Base-by-base conservation (phyloP, 2,113 vertebrate genomes). In the Meleagris gallopavo region DNA sequence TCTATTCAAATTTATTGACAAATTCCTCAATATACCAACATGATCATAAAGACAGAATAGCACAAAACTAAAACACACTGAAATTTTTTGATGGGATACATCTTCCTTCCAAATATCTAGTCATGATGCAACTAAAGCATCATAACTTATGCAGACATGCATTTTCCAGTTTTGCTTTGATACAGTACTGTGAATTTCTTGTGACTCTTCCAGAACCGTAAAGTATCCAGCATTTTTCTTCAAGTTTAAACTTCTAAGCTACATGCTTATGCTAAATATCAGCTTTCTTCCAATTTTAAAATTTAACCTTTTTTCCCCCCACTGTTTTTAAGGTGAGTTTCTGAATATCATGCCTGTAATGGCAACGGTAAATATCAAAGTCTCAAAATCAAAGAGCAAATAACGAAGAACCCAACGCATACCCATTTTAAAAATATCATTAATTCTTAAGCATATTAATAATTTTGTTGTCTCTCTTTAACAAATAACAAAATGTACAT, bases 71-170 rank as follows among this genome's bases (percentile, higher is more conserved):
- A 20, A 75, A 38, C 71, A 36, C 14, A 82, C 5, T 11, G 54
- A 27, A 21, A 14, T n/a, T 58, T 52, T 73, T 67, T 24, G 13
- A 69, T 17, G 4, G 29, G 29, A 77, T 18, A 46, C 52, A 58
- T 92, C 8, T 57, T 69, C 46, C 67, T 86, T 41, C 25, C 57
- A 64, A 92, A 78, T 41, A 16, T 14, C 66, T 6, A 27, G 21
- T 55, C 16, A 61, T 21, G 20, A 61, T 30, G 46, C 16, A 66
- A 66, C 6, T 70, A 66, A 17, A 72, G 8, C 15, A 16, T 13
- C 0, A 0, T 34, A 46, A 24, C 0, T 2, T 24, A 74, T 9
- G 29, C 7, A 69, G 48, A 25, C 27, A 25, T 25, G 32, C 10
- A 24, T 77, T 52, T 82, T 58, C 41, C 36, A 48, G 32, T 70